Base-by-base conservation (phyloP, 2,113 vertebrate genomes). In the Tichodroma muraria region DNA sequence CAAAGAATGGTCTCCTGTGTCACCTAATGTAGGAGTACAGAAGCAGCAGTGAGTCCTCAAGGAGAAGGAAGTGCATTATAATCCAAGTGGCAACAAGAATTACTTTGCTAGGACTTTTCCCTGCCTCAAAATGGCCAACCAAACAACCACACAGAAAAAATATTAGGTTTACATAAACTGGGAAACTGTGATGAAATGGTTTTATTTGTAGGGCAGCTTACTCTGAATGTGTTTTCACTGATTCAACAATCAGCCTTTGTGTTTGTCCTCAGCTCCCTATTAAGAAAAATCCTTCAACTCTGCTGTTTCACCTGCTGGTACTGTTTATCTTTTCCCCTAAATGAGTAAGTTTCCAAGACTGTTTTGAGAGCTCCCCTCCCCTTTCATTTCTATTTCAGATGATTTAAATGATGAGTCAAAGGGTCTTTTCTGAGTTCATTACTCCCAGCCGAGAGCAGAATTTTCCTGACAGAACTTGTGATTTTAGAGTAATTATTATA, bases 311-410 rank as follows among this genome's bases (percentile, higher is more conserved):
- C 33, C 19, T 80, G 40, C 31, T 73, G 30, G 11, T 70, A 45
- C 18, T 57, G 3, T 73, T 77, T 85, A 71, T 37, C 24, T 38
- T 76, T 80, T 80, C 6, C n/a, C 56, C 13, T 63, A 75, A 80
- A 70, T 12, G 3, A 89, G 8, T 19, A 38, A 49, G n/a, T 9
- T 79, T 91, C 33, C 15, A 50, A 57, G 59, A 37, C 8, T 45
- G 2, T 53, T 80, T 42, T 57, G 27, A 49, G 16, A 78, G 2
- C 7, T 23, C 2, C 4, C 8, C 1, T 9, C 4, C 4, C 9
- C 28, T 40, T 79, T 52, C 19, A 37, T 68, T 90, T 81, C 9
- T 7, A 28, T 71, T 92, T 91, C 44, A 91, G 31, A 68, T 73
- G 0, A 54, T 63, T 75, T 84, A 35, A 81, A 22, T 33, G 40